Evolutionary conservation across 2,888 invertebrate genomes (phyloP).

Genomic region (Zaprionus obscuricornis): DNA sequence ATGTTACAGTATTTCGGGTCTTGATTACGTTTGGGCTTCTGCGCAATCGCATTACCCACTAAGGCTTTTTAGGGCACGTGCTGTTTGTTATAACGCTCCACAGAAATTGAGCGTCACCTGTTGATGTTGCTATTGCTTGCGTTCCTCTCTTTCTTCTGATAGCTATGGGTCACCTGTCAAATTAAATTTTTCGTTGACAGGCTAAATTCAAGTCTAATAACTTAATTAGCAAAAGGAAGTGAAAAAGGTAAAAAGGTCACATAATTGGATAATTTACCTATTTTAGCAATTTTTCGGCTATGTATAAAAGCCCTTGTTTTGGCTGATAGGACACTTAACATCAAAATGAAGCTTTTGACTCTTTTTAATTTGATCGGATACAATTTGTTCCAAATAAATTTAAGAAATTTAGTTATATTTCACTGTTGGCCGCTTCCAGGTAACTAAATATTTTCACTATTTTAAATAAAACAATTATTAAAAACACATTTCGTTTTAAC

Average conservation of each 20-base stretch:
- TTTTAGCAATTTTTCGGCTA: not conserved
- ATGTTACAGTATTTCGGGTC: constrained; percentile 34
- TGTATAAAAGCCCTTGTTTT: constrained; percentile 48
- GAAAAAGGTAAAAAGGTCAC: too few species aligned
- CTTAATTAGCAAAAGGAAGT: too few species aligned
- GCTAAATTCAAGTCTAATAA: constrained; percentile 45
- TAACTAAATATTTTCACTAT: constrained; percentile 33
- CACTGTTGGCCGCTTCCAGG: constrained; percentile 76
- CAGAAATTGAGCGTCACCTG: constrained; percentile 35
- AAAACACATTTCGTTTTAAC: too few species aligned
- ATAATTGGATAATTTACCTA: constrained; percentile 29
- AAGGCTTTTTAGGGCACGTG: constrained; percentile 14
- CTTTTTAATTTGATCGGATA: constrained; percentile 71
- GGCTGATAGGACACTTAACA: not conserved
- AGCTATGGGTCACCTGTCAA: constrained; percentile 37
- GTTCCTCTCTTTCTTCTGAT: too few species aligned
- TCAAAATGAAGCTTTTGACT: constrained; percentile 39
- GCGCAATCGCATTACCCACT: constrained; percentile 52
- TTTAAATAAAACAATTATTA: too few species aligned
- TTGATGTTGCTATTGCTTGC: constrained; percentile 26
- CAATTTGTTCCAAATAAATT: constrained; percentile 65
- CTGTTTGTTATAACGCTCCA: constrained; percentile 36
- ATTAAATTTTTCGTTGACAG: constrained; percentile 43
- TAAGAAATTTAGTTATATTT: constrained; percentile 65
- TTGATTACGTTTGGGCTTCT: constrained; percentile 60